Evolutionary conservation across 2,113 vertebrate species (phyloP), one percentile per base, ranked within the genome.

Genomic region (Prionailurus viverrinus): DNA sequence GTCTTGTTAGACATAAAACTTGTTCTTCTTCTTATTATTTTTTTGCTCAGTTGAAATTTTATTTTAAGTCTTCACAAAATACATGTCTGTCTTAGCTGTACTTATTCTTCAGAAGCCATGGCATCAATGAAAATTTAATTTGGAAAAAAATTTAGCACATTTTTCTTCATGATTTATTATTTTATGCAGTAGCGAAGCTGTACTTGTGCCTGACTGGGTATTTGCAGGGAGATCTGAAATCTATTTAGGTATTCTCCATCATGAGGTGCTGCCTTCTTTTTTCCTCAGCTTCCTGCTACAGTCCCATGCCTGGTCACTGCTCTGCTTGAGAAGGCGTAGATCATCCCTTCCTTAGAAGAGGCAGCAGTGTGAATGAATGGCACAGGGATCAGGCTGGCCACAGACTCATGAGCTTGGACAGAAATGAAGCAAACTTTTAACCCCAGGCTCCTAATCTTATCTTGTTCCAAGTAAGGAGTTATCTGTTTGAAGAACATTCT

Each of bases 31-130:
- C 21, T 27, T 53, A 36, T 48, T 51, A 4, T 48, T n/a, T 39
- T 84, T 92, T 92, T 71, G 16, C 92, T 94, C 86, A 95, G 61
- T 41, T 96, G 96, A 91, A 83, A 92, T 86, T 97, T 98, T 97
- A 98, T 98, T 98, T 96, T 97, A 92, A 95, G 69, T n/a, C 58
- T 88, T 93, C 94, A 93, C 79, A 79, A 66, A 97, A 69, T 36
- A 96, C 95, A 88, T 78, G 16, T 61, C 80, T 79, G 76, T 13
- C 39, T 27, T 78, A 19, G 48, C 95, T 96, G 71, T 65, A 94
- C 96, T 93, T 51, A 11, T 86, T 95, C 73, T 88, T 97, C 97
- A 97, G 91, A 97, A 98, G 95, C 29, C 68, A 87, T 68, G 14
- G 61, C 86, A 96, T 96, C 95, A 1, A 63, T 84, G 71, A 82